phyloP scores from a whole-genome alignment of 2,888 invertebrate genomes.

The Hipparchia semele region DNA sequence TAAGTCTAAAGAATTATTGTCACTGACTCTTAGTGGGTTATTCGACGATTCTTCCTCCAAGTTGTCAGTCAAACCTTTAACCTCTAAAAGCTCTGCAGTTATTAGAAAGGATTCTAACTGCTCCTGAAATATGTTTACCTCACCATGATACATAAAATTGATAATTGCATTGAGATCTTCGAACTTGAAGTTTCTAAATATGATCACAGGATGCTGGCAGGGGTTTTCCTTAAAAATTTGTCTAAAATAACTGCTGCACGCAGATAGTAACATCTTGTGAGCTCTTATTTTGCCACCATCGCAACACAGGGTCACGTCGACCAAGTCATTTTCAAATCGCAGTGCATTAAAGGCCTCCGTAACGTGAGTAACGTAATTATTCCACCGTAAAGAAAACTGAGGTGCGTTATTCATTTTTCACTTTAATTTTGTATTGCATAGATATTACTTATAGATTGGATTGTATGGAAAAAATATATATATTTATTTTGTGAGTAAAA shows the following conservation, averaged over 20 bases:
- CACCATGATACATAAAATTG: conserved; percentile 92
- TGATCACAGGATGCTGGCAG: conserved; percentile 91
- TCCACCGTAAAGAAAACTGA: conserved; percentile 94
- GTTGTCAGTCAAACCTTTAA: conserved; percentile 89
- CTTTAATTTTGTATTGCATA: not conserved
- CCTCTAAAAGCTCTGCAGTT: conserved; percentile 89
- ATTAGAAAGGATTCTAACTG: conserved; percentile 90
- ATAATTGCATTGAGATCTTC: conserved; percentile 90
- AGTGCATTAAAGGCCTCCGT: conserved; percentile 91
- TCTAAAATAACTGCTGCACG: conserved; percentile 92
- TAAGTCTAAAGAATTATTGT: conserved; percentile 71
- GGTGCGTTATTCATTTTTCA: conserved; percentile 84
- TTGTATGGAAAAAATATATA: not conserved
- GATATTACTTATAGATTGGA: not conserved
- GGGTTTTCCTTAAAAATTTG: conserved; percentile 89
- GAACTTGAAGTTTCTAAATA: conserved; percentile 90
- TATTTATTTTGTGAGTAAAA: too few species aligned
- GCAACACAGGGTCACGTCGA: conserved; percentile 93
- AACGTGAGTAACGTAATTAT: conserved; percentile 91
- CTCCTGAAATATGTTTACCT: conserved; percentile 91
- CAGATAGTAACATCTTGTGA: conserved; percentile 92
- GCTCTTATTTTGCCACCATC: conserved; percentile 93
- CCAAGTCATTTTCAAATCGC: conserved; percentile 86
- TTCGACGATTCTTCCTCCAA: conserved; percentile 71
- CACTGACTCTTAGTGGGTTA: conserved; percentile 60